Conservation (phyloP, 2,888 invertebrate species). For the Exephanes ischioxanthus region DNA sequence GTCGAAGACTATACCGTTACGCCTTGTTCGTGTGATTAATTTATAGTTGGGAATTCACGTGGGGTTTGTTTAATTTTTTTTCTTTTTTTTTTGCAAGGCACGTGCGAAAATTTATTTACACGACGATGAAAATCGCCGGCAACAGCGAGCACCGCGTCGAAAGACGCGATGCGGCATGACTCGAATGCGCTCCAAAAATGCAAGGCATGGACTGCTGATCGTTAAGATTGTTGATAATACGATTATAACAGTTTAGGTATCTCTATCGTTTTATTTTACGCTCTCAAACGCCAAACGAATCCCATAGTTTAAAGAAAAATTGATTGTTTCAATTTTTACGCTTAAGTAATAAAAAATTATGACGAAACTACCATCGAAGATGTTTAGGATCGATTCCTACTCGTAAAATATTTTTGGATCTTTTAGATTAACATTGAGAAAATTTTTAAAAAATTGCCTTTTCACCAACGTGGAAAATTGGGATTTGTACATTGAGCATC, state of each 20-base stretch:
- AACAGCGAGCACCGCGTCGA: background rate
- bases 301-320: background rate
- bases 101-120: slow-evolving; percentile 9
- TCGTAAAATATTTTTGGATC: background rate
- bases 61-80: slow-evolving; percentile 1
- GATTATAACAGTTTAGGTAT: slow-evolving; percentile 29
- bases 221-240: slow-evolving; percentile 58
- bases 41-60: background rate
- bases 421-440: background rate
- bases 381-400: background rate
- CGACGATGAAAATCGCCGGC: background rate
- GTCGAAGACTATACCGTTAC: slow-evolving; percentile 3
- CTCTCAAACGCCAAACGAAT: background rate
- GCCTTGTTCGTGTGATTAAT: background rate
- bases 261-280: slow-evolving; percentile 46
- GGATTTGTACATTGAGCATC: background rate
- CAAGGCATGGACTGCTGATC: slow-evolving; percentile 13
- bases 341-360: background rate
- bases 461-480: background rate
- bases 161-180: background rate
- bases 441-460: background rate
- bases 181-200: slow-evolving; percentile 30
- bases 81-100: slow-evolving; percentile 13
- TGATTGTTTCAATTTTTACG: background rate
- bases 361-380: background rate